Percentiles rank a stretch among this genome's conserved stretches.
phyloP scores from a whole-genome alignment of 37 sponge, comb jelly and placozoan species.

The Theonella swinhoei region DNA sequence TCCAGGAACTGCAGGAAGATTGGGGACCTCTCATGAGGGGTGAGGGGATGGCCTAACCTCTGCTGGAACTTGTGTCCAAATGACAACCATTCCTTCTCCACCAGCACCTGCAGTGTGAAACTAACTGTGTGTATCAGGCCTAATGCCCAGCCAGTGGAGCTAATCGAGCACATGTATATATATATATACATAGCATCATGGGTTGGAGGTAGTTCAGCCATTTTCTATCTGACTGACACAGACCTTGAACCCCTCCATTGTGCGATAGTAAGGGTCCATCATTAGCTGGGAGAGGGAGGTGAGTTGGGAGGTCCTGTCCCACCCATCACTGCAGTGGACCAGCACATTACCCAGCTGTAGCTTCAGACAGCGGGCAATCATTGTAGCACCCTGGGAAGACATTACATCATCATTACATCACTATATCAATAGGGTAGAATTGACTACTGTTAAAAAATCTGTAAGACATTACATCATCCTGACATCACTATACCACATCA shows the following conservation, averaged over 20 bases:
- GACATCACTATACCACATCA: too few species aligned
- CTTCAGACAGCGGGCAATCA: conserved; percentile 81
- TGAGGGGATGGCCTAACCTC: conserved; percentile 79
- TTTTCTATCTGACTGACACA: too few species aligned
- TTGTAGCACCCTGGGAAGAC: conserved; percentile 64
- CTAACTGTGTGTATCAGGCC: too few species aligned
- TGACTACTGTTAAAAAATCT: too few species aligned
- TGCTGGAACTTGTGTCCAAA: conserved; percentile 98
- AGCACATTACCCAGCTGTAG: conserved; percentile 69
- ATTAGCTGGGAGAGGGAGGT: conserved; percentile 89
- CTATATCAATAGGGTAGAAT: not conserved
- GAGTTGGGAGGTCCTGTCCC: conserved; percentile 98
- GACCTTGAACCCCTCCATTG: conserved; percentile 86
- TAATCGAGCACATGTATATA: too few species aligned
- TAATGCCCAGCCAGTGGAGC: too few species aligned
- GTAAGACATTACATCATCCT: too few species aligned
- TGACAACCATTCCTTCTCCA: conserved; percentile 98
- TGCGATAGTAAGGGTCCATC: conserved; percentile 94
- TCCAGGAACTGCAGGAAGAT: conserved; percentile 98
- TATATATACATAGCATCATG: not conserved
- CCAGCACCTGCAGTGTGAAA: conserved; percentile 69
- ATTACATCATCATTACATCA: not conserved
- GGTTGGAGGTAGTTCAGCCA: too few species aligned
- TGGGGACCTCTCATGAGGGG: conserved; percentile 92
- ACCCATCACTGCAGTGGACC: conserved; percentile 99